Evolutionary conservation across 2,888 invertebrate genomes (phyloP), one percentile per base, ranked within the genome.

Genomic region (Andrena minutula): DNA sequence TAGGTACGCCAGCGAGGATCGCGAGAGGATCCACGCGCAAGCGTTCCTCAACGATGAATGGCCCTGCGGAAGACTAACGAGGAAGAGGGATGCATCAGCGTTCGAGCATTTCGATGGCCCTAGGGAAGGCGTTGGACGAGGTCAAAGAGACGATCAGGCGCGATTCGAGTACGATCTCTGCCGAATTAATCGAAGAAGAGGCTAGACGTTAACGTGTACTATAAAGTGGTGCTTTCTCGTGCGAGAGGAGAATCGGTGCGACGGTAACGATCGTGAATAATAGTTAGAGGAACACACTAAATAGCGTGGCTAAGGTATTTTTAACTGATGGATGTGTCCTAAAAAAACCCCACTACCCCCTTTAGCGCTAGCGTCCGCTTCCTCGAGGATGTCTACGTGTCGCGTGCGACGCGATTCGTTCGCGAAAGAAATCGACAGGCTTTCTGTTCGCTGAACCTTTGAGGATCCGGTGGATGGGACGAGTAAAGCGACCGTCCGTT

Each of bases 201-300:
- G 69, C 41, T 64, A 64, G 74, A 81, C 75, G 83, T 87, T 71
- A 71, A 51, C 60, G 79, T 90, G 89, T 90, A 89, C 88, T 81
- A 89, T 89, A 90, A 84, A 86, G 90, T 89, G 91, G 91, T 91
- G 91, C 91, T 91, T 91, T 89, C 84, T 86, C 86, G 84, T 77
- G 64, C 76, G 83, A 86, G 84, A 84, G 75, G 69, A 79, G 79
- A 81, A 80, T 83, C 76, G 85, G 83, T 88, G 88, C 82, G 83
- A 82, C 82, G 82, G 58, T 63, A 66, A 87, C 74, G 84, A 83
- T 76, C 61, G 79, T 84, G 79, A 80, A 78, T 41, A 41, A 41
- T 87, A 79, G 79, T 71, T 71, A 77, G 51, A 71, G 77, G 61
- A 71, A 63, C 53, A 81, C 74, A 89, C 68, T 78, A 82, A 53